phyloP scores from a whole-genome alignment of 2,113 vertebrate species.

The Romanogobio albipinnatus region DNA sequence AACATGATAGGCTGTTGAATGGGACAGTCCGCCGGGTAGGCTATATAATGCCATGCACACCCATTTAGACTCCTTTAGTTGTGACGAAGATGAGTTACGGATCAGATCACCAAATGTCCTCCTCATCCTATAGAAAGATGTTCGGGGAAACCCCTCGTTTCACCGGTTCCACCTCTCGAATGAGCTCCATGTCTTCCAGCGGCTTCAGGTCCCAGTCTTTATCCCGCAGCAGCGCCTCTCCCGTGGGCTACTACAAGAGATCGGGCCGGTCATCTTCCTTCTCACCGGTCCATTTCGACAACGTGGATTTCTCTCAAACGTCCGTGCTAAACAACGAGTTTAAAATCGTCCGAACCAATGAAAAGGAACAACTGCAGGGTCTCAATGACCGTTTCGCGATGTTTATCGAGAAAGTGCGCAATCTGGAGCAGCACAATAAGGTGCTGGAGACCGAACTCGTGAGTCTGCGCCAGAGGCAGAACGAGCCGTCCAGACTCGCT shows the following conservation, averaged over 20 bases:
- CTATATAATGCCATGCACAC: constrained; percentile 65
- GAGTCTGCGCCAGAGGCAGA: constrained; percentile 81
- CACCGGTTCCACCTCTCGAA: constrained; percentile 74
- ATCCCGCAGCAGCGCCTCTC: constrained; percentile 70
- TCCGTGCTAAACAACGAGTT: constrained; percentile 84
- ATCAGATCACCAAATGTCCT: constrained; percentile 79
- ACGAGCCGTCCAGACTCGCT: constrained; percentile 84
- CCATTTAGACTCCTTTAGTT: constrained; percentile 40
- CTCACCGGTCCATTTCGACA: constrained; percentile 76
- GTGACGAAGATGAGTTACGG: constrained; percentile 83
- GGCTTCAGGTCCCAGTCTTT: constrained; percentile 76
- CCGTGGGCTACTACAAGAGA: constrained; percentile 72
- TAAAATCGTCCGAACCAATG: constrained; percentile 87
- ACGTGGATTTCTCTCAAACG: constrained; percentile 82
- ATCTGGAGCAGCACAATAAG: constrained; percentile 89
- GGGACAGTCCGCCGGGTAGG: constrained; percentile 46
- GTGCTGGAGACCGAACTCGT: constrained; percentile 84
- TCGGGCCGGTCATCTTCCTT: constrained; percentile 51
- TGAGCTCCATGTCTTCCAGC: constrained; percentile 64
- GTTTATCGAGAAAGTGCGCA: constrained; percentile 90
- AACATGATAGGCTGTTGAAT: constrained; percentile 24
- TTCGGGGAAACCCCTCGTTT: constrained; percentile 86
- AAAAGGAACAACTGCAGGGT: constrained; percentile 91
- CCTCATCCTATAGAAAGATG: constrained; percentile 87
- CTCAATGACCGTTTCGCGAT: constrained; percentile 90